Base-by-base conservation (phyloP, 2,888 invertebrate genomes). In the Caenorhabditis drosophilae region DNA sequence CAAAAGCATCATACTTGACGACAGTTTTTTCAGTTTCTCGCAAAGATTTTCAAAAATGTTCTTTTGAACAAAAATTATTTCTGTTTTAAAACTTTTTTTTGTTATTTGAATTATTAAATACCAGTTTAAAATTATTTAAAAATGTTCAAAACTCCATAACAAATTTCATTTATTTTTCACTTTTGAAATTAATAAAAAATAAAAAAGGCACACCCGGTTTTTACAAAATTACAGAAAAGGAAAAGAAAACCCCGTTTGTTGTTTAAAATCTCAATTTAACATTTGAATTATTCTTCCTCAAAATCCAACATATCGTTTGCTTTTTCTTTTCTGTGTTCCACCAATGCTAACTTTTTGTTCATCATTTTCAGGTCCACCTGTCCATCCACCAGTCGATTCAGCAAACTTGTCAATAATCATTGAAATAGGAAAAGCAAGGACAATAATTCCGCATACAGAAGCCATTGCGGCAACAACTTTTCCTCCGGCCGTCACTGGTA, bases 331-430 rank as follows among this genome's bases (percentile, higher is more conserved):
- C 1, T 46, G 58, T 11, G 48, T 46, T 22, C 42, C 47, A 3
- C 38, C 51, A 23, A 18, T 22, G 31, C 25, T n/a, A 4, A 25
- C 57, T 2, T 49, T 44, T 27, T 59, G 59, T 16, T 67, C 67
- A 15, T 69, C 72, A 12, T 42, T 56, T 18, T 70, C 58, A 12
- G 55, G 47, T 36, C 70, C 62, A 20, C 66, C 59, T 49, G 53
- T 56, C 75, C 76, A 78, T n/a, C 73, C 67, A 9, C 75, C 72
- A 0, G 80, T 80, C 40, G 72, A 72, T 56, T 80, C 80, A 42
- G 81, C 81, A 54, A 81, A 81, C 41, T 81, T 81, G 62, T 81
- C 81, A 55, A 81, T 78, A 26, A 81, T 81, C 81, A 81, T 80
- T 2, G 79, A 80, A 46, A 81, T 81, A 16, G 81, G 81, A 68